These are phyloP conservation scores for Montipora foliosa DNA, from an alignment of 64 coral and sea anemone genomes.

Conservation along the genomic window DNA sequence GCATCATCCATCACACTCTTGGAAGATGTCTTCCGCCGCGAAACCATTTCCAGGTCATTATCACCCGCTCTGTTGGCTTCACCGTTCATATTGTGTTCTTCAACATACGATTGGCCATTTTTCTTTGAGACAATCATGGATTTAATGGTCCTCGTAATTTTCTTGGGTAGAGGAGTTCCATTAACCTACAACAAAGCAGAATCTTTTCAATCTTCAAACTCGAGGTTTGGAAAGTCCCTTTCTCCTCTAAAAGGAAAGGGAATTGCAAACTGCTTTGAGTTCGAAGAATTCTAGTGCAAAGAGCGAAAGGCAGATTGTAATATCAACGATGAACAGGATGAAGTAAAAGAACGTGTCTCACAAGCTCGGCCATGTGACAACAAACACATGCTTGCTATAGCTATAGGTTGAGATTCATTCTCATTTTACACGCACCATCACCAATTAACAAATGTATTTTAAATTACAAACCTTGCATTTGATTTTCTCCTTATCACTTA, in stretches of 20 bases:
- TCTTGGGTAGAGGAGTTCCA: background rate
- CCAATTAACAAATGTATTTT: background rate
- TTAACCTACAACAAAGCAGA: background rate
- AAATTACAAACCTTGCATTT: slow-evolving; percentile 19
- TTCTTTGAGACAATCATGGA: background rate
- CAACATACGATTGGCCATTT: background rate
- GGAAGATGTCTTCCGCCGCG: background rate
- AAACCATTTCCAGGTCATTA: slow-evolving; percentile 7
- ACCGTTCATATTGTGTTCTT: background rate
- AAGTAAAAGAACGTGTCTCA: too few species aligned
- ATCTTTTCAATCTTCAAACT: too few species aligned
- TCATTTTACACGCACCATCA: too few species aligned
- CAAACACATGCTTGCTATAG: too few species aligned
- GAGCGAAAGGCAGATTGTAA: too few species aligned
- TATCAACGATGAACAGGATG: too few species aligned
- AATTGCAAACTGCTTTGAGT: too few species aligned
- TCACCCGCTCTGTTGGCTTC: background rate
- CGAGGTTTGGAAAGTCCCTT: too few species aligned
- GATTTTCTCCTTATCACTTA: slow-evolving; percentile 3
- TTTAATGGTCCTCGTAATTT: background rate
- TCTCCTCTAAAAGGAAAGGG: too few species aligned
- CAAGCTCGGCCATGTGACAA: too few species aligned
- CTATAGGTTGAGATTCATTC: too few species aligned
- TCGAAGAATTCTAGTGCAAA: too few species aligned
- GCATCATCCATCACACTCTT: background rate